Base-by-base conservation (phyloP, 2,797 vertebrate species). In the Decapterus maruadsi region DNA sequence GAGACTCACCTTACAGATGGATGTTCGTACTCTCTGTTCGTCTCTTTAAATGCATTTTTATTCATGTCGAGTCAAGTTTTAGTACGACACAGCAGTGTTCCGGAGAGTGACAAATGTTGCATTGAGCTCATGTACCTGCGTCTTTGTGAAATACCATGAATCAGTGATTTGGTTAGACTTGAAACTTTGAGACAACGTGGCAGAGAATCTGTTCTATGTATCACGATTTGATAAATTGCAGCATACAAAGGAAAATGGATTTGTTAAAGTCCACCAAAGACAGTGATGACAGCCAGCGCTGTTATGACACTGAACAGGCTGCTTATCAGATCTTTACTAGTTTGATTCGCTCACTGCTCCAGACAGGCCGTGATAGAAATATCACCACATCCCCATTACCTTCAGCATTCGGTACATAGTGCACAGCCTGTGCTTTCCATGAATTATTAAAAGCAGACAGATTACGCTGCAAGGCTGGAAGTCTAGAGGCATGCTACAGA, bases 391-490 rank as follows among this genome's bases (percentile, higher is more conserved):
- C 85, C 81, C 87, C 85, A 92, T 93, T 93, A 93, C 87, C 86
- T 86, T 91, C 88, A 89, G 88, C 88, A 81, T 88, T 88, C 87
- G 86, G 81, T 81, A 82, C 90, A 82, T 77, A 85, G 88, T 86
- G 88, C 88, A 85, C 89, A 90, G 87, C 77, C 86, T 75, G 88
- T 76, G 86, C 91, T 87, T 87, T 88, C 85, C 54, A 92, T 93
- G 87, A 91, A 94, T 94, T 94, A 94, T 94, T 94, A 89, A 93
- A 90, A 89, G 86, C 89, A 87, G 89, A 91, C 88, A 91, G 89
- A 92, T 94, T 93, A 90, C 82, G 81, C 89, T 91, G 91, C 90
- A 69, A 90, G 91, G 90, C 90, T 94, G 86, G 83, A 90, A 90
- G 90, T 88, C 89, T 91, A 40, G 61, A 86, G 88, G 92, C 88